A percentile compares a stretch with the other conserved stretches of the same genome.
These are phyloP conservation scores for Dallia pectoralis DNA, from an alignment of 2,797 vertebrate species.

Conservation along the genomic window DNA sequence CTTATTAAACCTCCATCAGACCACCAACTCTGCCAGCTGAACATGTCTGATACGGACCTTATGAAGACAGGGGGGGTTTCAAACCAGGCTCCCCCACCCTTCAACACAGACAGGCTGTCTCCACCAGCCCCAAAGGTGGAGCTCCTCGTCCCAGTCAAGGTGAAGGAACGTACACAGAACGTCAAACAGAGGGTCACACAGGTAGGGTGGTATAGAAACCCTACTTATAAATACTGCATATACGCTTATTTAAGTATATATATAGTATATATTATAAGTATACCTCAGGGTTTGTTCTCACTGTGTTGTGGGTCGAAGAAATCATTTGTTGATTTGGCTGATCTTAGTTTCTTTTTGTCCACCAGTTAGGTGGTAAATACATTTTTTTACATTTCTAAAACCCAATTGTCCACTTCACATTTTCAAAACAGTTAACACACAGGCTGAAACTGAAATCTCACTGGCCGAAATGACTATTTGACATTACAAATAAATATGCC, in stretches of 20 bases:
- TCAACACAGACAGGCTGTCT: slow-evolving; percentile 74
- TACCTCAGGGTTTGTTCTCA: background rate
- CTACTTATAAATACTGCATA: background rate
- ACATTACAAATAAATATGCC: background rate
- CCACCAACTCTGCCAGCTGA: slow-evolving; percentile 48
- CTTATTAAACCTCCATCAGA: background rate
- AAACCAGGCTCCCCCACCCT: slow-evolving; percentile 78
- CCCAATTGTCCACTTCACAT: too few relatives aligned
- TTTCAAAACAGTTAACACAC: too few relatives aligned
- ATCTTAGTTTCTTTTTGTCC: background rate
- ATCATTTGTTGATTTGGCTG: background rate
- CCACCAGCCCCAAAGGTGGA: slow-evolving; percentile 81
- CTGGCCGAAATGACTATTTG: too few relatives aligned
- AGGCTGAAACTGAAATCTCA: too few relatives aligned
- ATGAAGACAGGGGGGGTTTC: slow-evolving; percentile 79
- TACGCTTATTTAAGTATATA: background rate
- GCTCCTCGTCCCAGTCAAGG: slow-evolving; percentile 86
- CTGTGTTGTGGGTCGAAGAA: background rate
- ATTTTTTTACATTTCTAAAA: too few relatives aligned
- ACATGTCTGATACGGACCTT: slow-evolving; percentile 78
- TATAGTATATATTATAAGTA: slow-evolving; percentile 1
- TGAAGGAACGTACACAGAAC: slow-evolving; percentile 87
- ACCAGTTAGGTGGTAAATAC: too few relatives aligned
- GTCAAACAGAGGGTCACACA: slow-evolving; percentile 95
- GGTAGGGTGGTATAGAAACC: slow-evolving; percentile 65